phyloP scores from a whole-genome alignment of 2,888 invertebrate genomes.

The Leptopilina drosophilae region DNA sequence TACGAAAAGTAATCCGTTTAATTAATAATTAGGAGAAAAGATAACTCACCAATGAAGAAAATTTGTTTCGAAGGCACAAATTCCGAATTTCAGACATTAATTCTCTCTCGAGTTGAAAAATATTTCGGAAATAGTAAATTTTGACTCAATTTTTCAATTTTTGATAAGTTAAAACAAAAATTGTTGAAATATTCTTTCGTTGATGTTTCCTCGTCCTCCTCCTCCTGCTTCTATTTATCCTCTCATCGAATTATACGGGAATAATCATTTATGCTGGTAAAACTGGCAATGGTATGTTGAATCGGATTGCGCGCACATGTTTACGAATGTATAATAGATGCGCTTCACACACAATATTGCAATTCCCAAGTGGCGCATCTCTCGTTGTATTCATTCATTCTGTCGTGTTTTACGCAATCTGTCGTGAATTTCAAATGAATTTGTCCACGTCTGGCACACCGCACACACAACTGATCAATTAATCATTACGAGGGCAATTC shows the following conservation, averaged over 20 bases:
- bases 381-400: conserved; percentile 57
- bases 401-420: conserved; percentile 63
- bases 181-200: too few species aligned
- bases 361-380: conserved; percentile 45
- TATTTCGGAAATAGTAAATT: too few species aligned
- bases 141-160: too few species aligned
- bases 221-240: not conserved
- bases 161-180: too few species aligned
- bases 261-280: conserved; percentile 31
- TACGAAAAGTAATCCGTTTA: too few species aligned
- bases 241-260: conserved; percentile 35
- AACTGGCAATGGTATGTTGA: conserved; percentile 29
- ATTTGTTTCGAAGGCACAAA: too few species aligned
- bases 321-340: conserved; percentile 69
- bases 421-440: conserved; percentile 62
- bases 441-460: conserved; percentile 15
- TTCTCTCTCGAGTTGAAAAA: too few species aligned
- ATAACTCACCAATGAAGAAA: too few species aligned
- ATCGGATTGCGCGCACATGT: conserved; percentile 54
- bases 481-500: conserved; percentile 34
- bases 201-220: conserved; percentile 19
- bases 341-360: conserved; percentile 60
- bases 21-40: too few species aligned
- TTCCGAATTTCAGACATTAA: too few species aligned
- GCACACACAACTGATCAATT: conserved; percentile 32